Base-by-base conservation (phyloP, 2,797 vertebrate species). In the Cephalopachus bancanus region DNA sequence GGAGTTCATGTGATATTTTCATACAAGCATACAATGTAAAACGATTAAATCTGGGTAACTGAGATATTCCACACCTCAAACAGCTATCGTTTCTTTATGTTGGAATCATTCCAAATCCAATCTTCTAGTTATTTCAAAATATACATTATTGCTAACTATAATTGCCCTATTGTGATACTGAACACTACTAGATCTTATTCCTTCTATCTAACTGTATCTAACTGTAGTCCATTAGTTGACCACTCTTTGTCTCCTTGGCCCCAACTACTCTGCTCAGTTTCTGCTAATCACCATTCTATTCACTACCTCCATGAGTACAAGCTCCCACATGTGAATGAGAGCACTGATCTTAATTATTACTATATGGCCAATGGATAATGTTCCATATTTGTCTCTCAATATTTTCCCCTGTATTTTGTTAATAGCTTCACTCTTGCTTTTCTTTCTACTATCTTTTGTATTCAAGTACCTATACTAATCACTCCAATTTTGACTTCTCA, bases 331-430 rank as follows among this genome's bases (percentile, higher is more conserved):
- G 11, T 37, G 19, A 71, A 37, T 71, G n/a, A 71, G 67, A 71
- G 10, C 33, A 37, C 11, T 37, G 19, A 65, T 65, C 3, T 69
- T 85, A 96, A 67, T 90, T 65, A 37, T 15, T 81, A 44, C 5
- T 65, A 19, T 30, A n/a, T 71, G 7, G 2, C 3, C 53, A 85
- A 76, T 59, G 60, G 60, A 57, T 65, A 75, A 60, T 44, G 11
- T 72, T 87, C 37, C 78, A 60, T 65, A 62, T 72, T 67, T 93
- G 2, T 62, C 19, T 17, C 24, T 89, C n/a, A 37, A 60, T 24
- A 53, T 57, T 95, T 89, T 91, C 12, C 0, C 0, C 57, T 93
- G 92, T 59, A 44, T 92, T 94, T 89, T 64, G 5, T 49, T 93
- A 22, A 79, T 49, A 67, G 69, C 1, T 28, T 89, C 44, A 75